phyloP scores from a whole-genome alignment of 2,888 invertebrate genomes.

The Eumacrocentrus americanus region DNA sequence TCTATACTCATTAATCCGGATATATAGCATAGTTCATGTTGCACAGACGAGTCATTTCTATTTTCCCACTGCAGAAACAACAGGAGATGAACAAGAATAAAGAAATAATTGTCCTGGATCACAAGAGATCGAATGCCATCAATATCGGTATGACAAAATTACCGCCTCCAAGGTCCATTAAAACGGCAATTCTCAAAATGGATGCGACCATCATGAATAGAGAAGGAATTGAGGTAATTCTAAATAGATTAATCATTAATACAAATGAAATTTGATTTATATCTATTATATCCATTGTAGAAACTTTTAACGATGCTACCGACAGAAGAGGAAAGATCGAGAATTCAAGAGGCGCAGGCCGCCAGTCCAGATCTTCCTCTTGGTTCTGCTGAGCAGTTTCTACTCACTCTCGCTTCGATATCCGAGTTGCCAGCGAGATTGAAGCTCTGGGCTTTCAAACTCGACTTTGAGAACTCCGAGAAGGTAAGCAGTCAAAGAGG shows the following conservation, averaged over 20 bases:
- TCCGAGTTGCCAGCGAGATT: slow-evolving; percentile 92
- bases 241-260: no score
- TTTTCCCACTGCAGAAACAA: slow-evolving; percentile 70
- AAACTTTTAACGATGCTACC: slow-evolving; percentile 98
- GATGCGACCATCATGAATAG: slow-evolving; percentile 97
- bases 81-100: slow-evolving; percentile 85
- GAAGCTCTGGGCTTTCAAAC: slow-evolving; percentile 97
- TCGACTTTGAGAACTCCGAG: slow-evolving; percentile 97
- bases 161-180: slow-evolving; percentile 96
- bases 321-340: slow-evolving; percentile 93
- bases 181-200: slow-evolving; percentile 99
- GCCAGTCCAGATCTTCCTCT: slow-evolving; percentile 87
- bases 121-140: slow-evolving; percentile 97
- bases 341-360: slow-evolving; percentile 95
- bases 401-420: slow-evolving; percentile 94
- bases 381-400: slow-evolving; percentile 97
- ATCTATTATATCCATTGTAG: slow-evolving; percentile 58
- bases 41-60: not conserved
- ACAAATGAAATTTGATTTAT: no score
- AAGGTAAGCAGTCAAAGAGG: slow-evolving; percentile 64
- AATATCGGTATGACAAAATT: slow-evolving; percentile 99
- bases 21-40: not conserved
- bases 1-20: slow-evolving; percentile 5
- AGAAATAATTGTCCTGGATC: slow-evolving; percentile 92
- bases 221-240: slow-evolving; percentile 87